Base-by-base conservation (phyloP, 2,888 invertebrate genomes). In the Prostheceraeus crozeri region DNA sequence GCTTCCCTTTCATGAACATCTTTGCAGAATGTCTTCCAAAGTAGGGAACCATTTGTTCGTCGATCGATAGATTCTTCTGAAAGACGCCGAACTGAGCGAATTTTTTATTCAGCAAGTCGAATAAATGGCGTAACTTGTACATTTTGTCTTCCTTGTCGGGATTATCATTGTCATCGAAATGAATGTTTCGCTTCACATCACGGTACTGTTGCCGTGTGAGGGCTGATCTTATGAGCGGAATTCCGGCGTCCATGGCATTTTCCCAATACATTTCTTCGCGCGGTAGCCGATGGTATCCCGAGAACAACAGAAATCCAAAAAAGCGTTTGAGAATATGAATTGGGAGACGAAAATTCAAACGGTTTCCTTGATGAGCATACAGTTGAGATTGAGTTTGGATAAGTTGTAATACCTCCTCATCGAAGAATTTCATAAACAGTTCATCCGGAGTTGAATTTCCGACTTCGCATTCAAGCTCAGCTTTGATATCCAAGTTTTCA, bases 41-140 rank as follows among this genome's bases (percentile, higher is more conserved):
- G 61, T 75, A 75, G n/a, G 71, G 69, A 16, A 70, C 66, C 72
- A 74, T 72, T 8, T 68, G 64, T 63, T 74, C 71, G 65, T 72
- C 73, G 60, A 71, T 55, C 35, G 48, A 19, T 10, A 63, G 59
- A 53, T 61, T 59, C 16, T 57, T 33, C 6, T 40, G 19, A 8
- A 40, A 16, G 40, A n/a, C 19, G 23, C 40, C 40, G 30, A 54
- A 61, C 40, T n/a, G 14, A 16, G 60, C 25, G 35, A 61, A 62
- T 40, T 40, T 40, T 16, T 57, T 55, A 35, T 64, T 64, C 31
- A 62, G 30, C 14, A 46, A 35, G 10, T 27, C 30, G n/a, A 63
- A 11, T n/a, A 65, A 35, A 8, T 62, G 61, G 1, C 53, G 28
- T 4, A 65, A 51, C 57, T 62, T 61, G 11, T 27, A 19, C 16